Evolutionary conservation across 2,888 invertebrate species (phyloP), one percentile per base, ranked within the genome.

Genomic region (Corbicula japonica): DNA sequence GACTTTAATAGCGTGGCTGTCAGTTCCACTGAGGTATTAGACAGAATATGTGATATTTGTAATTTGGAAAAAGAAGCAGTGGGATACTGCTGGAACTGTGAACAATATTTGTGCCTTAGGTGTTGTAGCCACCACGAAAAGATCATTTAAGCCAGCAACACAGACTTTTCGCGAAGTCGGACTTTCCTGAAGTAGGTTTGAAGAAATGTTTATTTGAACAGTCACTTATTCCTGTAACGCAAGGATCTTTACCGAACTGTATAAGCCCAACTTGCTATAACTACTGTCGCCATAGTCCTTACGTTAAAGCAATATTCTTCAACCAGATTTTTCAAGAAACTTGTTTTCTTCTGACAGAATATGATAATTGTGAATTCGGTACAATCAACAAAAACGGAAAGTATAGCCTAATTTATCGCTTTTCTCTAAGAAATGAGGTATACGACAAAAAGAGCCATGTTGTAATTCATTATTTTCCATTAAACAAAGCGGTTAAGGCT

Each of bases 111-210:
- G 50, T 50, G 50, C 28, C 28, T 8, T n/a, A 3, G 28, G 23
- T 50, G 50, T 50, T 50, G 50, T 50, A 50, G 28, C 23, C 50
- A 50, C 23, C 50, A 50, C 28, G 50, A 50, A 50, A 50, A 50
- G 28, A 50, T 50, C 2, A 26, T 23, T n/a, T 50, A 2, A 23
- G 50, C 28, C 50, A 50, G 50, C 10, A 50, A 12, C 50, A 50
- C 23, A 23, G n/a, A n/a, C 5, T 50, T 21, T 23, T 50, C 3
- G 50, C 26, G 23, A 50, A 50, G 28, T 23, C 23, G 8, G 50
- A 50, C 4, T 23, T 50, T 50, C 6, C 8, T 18, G 28, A 50
- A 18, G 23, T 23, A 15, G 28, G 3, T 2, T 8, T 2, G 12
- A 15, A 28, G 8, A 50, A n/a, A 23, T n/a, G 3, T 6, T 50